Conservation (phyloP, 2,888 invertebrate species). For the Chelonus formosanus region DNA sequence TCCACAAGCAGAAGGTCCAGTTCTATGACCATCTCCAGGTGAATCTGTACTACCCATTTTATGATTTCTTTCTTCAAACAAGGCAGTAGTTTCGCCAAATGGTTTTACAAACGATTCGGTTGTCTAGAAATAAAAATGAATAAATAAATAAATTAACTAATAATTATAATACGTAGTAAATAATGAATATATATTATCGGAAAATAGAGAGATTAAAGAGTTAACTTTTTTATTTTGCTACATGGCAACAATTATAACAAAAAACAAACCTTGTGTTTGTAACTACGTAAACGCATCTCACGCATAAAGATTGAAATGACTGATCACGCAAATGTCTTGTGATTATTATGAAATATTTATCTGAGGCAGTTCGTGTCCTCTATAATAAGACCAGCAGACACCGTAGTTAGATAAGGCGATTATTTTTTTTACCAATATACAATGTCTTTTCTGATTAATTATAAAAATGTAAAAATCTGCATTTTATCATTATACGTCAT, state of each 20-base stretch:
- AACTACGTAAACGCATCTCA: slow-evolving; percentile 3
- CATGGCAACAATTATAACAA: neutral
- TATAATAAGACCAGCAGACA: neutral
- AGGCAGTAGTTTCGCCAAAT: neutral
- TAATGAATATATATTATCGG: neutral
- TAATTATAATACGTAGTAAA: neutral
- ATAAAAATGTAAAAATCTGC: neutral
- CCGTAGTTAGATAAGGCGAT: slow-evolving; percentile 5
- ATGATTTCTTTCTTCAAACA: slow-evolving; percentile 1
- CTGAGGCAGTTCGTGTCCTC: slow-evolving; percentile 11
- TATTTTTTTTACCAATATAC: neutral
- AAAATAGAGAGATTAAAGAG: too few relatives aligned
- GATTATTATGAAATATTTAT: slow-evolving; percentile 29
- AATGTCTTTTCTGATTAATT: neutral
- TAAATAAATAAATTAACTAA: too few relatives aligned
- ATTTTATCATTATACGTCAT: too few relatives aligned
- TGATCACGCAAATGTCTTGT: slow-evolving; percentile 24
- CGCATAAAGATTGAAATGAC: neutral
- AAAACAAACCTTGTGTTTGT: slow-evolving; percentile 12
- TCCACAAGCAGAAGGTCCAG: slow-evolving; percentile 61
- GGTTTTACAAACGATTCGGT: neutral
- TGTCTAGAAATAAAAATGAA: slow-evolving; percentile 3
- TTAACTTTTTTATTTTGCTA: too few relatives aligned
- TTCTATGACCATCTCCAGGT: slow-evolving; percentile 59
- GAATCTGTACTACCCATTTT: slow-evolving; percentile 57